These are phyloP conservation scores for Stegodyphus mimosarum DNA, from an alignment of 1,140 invertebrate species.

Conservation along the genomic window DNA sequence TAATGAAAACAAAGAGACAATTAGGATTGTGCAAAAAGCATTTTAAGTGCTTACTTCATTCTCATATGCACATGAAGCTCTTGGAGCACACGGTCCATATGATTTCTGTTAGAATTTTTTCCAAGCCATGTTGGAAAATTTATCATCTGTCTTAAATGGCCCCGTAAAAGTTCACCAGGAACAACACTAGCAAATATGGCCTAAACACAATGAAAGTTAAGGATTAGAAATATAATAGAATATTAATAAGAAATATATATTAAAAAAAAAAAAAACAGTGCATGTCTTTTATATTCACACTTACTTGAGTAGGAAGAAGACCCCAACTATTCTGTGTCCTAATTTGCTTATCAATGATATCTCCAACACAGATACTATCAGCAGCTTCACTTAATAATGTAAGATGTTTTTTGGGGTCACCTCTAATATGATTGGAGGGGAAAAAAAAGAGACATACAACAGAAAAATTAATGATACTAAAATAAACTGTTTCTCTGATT, in stretches of 20 bases:
- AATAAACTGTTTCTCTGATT: no score
- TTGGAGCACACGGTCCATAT: slow-evolving; percentile 83
- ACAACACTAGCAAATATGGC: slow-evolving; percentile 92
- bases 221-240: neutral
- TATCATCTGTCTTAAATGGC: slow-evolving; percentile 80
- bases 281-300: neutral
- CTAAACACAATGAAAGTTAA: slow-evolving; percentile 67
- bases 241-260: neutral
- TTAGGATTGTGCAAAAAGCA: no score
- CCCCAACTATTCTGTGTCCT: slow-evolving; percentile 84
- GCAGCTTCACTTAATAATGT: slow-evolving; percentile 81
- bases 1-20: no score
- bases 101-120: slow-evolving; percentile 85
- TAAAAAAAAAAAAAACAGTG: neutral
- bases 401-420: slow-evolving; percentile 70
- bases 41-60: slow-evolving; percentile 73
- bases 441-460: neutral
- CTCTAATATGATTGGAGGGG: slow-evolving; percentile 43
- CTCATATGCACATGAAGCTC: slow-evolving; percentile 85
- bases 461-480: no score
- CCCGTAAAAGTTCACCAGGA: slow-evolving; percentile 86
- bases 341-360: slow-evolving; percentile 86
- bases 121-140: slow-evolving; percentile 96
- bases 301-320: slow-evolving; percentile 86
- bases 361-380: slow-evolving; percentile 86